Percentiles rank a stretch among this genome's conserved stretches.
Evolutionary conservation across 2,797 vertebrate species (phyloP).

Genomic region (Periparus ater): DNA sequence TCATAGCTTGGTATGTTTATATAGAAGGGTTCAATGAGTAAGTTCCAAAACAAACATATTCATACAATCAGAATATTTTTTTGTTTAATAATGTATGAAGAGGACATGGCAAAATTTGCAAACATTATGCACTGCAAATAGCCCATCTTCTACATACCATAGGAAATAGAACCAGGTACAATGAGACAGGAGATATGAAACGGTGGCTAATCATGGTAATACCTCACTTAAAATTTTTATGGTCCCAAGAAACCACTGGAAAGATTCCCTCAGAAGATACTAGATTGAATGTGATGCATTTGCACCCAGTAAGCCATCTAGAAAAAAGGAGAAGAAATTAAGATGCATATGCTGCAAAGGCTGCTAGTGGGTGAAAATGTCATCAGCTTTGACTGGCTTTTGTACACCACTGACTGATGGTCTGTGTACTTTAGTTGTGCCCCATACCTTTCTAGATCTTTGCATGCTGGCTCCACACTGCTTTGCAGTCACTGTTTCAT

Average conservation of each 20-base stretch:
- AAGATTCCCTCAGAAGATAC: not conserved
- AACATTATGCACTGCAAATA: not conserved
- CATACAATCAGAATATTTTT: not conserved
- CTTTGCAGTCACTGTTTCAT: not conserved
- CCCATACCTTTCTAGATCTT: not conserved
- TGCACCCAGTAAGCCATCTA: not conserved
- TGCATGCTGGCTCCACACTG: not conserved
- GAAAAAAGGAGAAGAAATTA: not conserved
- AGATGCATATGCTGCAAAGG: not conserved
- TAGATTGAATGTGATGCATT: not conserved
- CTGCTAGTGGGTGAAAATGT: not conserved
- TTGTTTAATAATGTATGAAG: constrained; percentile 8
- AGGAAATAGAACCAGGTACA: not conserved
- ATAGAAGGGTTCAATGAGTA: not conserved
- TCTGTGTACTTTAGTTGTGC: not conserved
- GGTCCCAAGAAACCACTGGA: not conserved
- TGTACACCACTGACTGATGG: not conserved
- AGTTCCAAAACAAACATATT: constrained; percentile 3
- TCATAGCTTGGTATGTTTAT: not conserved
- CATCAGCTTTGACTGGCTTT: not conserved
- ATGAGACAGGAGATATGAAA: not conserved
- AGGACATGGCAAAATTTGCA: not conserved
- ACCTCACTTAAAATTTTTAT: not conserved
- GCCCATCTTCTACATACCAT: not conserved
- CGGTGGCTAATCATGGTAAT: not conserved